Evolutionary conservation across 1,140 invertebrate genomes (phyloP), one percentile per base, ranked within the genome.

Genomic region (Atta colombica): DNA sequence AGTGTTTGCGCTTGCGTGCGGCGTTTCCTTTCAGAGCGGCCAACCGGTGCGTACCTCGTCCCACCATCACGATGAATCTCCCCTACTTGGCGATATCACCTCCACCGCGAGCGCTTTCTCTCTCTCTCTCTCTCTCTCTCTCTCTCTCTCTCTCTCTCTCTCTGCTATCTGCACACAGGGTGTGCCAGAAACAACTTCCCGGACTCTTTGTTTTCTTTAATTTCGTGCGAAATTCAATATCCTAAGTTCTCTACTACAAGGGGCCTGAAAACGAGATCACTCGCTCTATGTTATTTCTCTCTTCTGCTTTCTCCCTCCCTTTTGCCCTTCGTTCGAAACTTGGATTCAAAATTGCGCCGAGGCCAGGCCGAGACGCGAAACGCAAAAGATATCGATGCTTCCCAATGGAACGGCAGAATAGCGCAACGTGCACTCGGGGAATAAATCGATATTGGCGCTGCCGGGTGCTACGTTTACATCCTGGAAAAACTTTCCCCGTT

Each of bases 1-100:
- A 82, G 63, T 91, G 55, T 88, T 89, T 89, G 92, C 93, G 92
- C 91, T 85, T 93, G 93, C 92, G 92, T 90, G 77, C 88, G 61
- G 39, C 86, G 28, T 77, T 85, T 84, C 88, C 61, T 51, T 51
- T 49, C 53, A 53, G 28, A 25, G 21, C 66, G 75, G 58, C 82
- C 86, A 88, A 90, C 91, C 88, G 25, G 45, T 16, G 60, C 58
- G 31, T 71, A 35, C 18, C 51, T 16, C 16, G 63, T 89, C 90
- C 91, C 86, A 89, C 92, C 75, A n/a, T 31, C 4, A 8, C 63
- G 49, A n/a, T 51, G 35, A 45, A 35, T 35, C 18, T 53, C 77
- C 90, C 86, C 88, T 78, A 89, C 86, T 89, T 87, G 55, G 55
- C 61, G 63, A 80, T 77, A 68, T 74, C 88, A 69, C 71, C 85